Evolutionary conservation across 1,140 invertebrate species (phyloP).

Genomic region (fruit fly (Drosophila melanogaster)): DNA sequence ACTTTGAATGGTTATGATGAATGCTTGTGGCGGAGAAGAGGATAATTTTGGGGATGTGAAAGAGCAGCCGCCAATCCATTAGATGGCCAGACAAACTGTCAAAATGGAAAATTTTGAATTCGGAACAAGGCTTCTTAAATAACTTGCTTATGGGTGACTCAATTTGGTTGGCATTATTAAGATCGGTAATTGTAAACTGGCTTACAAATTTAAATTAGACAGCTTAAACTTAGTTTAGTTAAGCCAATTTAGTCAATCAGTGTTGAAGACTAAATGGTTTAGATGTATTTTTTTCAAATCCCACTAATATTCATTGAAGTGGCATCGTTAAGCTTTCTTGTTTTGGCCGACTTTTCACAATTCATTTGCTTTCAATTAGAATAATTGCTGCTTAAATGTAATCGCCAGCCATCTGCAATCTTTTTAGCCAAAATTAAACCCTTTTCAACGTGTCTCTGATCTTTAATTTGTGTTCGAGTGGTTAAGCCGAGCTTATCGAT

Average conservation of each 20-base stretch:
- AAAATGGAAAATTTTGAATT: conserved; percentile 18
- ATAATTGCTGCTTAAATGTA: background rate
- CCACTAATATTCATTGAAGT: too few species aligned
- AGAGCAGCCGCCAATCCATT: conserved; percentile 38
- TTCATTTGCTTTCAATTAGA: background rate
- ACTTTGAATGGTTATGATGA: conserved; percentile 46
- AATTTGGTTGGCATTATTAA: conserved; percentile 2
- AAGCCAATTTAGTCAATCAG: background rate
- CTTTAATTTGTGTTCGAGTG: conserved; percentile 6
- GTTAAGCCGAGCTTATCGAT: conserved; percentile 37
- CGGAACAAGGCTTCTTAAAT: conserved; percentile 7
- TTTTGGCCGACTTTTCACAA: background rate
- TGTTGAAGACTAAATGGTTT: too few species aligned
- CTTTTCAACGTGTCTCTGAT: background rate
- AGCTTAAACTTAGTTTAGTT: background rate
- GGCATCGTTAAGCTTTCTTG: too few species aligned
- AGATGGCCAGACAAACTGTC: conserved; percentile 34
- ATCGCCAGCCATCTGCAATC: background rate
- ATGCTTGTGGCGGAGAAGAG: conserved; percentile 1
- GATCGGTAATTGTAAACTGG: background rate
- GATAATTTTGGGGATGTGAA: background rate
- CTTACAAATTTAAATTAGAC: background rate
- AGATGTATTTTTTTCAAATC: too few species aligned
- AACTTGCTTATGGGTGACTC: conserved; percentile 4
- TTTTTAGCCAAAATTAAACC: background rate